Base-by-base conservation (phyloP, 2,113 vertebrate genomes). In the Thunnus thynnus region DNA sequence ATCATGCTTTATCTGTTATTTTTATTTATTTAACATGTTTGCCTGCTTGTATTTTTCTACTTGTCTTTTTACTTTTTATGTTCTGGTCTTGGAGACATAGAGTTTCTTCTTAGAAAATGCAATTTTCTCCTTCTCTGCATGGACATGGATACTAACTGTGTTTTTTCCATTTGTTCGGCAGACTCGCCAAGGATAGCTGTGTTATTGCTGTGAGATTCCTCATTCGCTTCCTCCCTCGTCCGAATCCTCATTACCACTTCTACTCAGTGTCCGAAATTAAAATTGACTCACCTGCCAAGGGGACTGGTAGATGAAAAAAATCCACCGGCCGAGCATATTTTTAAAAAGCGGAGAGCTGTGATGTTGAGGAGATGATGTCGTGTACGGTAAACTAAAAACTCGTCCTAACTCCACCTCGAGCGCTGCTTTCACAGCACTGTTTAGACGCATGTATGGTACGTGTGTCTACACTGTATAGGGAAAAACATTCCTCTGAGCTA, bases 241-340 rank as follows among this genome's bases (percentile, higher is more conserved):
- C 11, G 18, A 87, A 75, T 80, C 75, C 85, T 90, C 84, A 91
- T 88, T 85, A 86, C 46, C 50, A 78, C 82, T 63, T 72, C 25
- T 41, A 41, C 36, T 41, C 7, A 9, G 36, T 41, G 36, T 36
- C 36, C 9, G 32, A 36, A 36, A 36, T 36, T 30, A 30, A 36
- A 41, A 41, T 41, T 41, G 36, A 41, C 36, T 41, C 36, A 41
- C 36, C 9, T 9, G 36, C 36, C 8, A 9, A 41, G 2, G 36
- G 36, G 36, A 41, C 36, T 41, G 36, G 36, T 41, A 41, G 36
- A 41, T 41, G 36, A 41, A 41, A 41, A 36, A 41, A 41, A 41
- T 41, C 36, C 36, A 8, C 36, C 36, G 7, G 7, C 8, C 9
- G 7, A 41, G 36, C 36, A 6, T 41, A 41, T 41, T 41, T 41